These are phyloP conservation scores for Haliaeetus leucogaster DNA, from an alignment of 2,113 vertebrate genomes.

Conservation along the genomic window DNA sequence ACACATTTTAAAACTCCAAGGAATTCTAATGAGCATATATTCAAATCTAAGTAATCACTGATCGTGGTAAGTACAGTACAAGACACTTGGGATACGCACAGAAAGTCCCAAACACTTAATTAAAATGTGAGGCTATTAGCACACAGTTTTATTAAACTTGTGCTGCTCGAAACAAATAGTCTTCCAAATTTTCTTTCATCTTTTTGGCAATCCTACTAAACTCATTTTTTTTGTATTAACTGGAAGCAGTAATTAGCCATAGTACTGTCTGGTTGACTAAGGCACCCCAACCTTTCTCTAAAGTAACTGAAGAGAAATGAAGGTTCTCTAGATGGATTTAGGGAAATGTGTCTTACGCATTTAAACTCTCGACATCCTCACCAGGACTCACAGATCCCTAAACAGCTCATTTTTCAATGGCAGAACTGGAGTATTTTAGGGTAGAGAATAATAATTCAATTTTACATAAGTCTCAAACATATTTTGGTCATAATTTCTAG, in stretches of 20 bases:
- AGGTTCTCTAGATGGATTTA: neutral
- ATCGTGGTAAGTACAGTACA: constrained; percentile 16
- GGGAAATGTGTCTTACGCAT: accelerated
- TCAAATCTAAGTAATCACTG: neutral
- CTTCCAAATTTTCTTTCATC: neutral
- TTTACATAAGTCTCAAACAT: accelerated
- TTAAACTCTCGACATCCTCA: neutral
- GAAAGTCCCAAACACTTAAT: constrained; percentile 46
- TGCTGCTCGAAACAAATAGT: constrained; percentile 11
- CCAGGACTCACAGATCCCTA: neutral
- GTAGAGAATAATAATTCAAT: neutral
- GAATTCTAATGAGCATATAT: neutral
- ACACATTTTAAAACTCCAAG: neutral
- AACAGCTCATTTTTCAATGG: neutral
- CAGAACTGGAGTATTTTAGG: neutral
- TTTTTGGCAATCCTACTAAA: neutral
- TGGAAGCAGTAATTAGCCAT: neutral
- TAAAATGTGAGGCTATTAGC: constrained; percentile 42
- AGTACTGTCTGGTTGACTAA: neutral
- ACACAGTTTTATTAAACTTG: constrained; percentile 27
- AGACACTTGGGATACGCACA: neutral
- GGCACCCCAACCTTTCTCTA: neutral
- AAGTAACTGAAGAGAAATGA: accelerated
- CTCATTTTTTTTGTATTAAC: neutral
- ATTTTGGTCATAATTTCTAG: neutral